Conservation (phyloP, 2,113 vertebrate species). For the Amia ocellicauda region DNA sequence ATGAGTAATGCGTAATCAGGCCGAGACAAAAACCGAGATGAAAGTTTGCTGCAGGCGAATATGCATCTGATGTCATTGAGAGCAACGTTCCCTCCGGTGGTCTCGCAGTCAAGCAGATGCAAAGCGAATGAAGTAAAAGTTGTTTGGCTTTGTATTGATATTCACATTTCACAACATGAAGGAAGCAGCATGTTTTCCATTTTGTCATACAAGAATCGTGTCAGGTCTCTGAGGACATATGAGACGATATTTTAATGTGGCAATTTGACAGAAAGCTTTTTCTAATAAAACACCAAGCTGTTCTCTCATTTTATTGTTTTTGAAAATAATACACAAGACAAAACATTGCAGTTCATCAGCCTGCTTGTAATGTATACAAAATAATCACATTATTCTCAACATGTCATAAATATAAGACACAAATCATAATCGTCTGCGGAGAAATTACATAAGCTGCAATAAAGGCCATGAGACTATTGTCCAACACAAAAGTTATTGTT, state of each 20-base stretch:
- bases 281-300: background rate
- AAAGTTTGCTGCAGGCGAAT: slow-evolving; percentile 29
- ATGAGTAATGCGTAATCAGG: slow-evolving; percentile 33
- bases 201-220: slow-evolving; percentile 41
- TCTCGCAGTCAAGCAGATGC: slow-evolving; percentile 41
- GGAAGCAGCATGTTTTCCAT: slow-evolving; percentile 50
- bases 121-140: slow-evolving; percentile 36
- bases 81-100: slow-evolving; percentile 50
- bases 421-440: too few species aligned
- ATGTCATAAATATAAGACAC: too few species aligned
- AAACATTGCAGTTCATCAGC: too few species aligned
- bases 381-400: too few species aligned
- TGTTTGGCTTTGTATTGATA: slow-evolving; percentile 54
- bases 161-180: slow-evolving; percentile 45
- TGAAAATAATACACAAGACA: too few species aligned
- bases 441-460: too few species aligned
- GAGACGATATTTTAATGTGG: slow-evolving; percentile 35
- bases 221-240: slow-evolving; percentile 46
- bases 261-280: slow-evolving; percentile 59
- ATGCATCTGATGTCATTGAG: slow-evolving; percentile 49
- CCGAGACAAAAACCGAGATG: background rate
- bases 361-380: too few species aligned
- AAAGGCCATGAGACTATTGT: too few species aligned
- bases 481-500: too few species aligned
- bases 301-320: too few species aligned